Evolutionary conservation across 1,140 invertebrate species (phyloP).

Genomic region (Ridgeia piscesae): DNA sequence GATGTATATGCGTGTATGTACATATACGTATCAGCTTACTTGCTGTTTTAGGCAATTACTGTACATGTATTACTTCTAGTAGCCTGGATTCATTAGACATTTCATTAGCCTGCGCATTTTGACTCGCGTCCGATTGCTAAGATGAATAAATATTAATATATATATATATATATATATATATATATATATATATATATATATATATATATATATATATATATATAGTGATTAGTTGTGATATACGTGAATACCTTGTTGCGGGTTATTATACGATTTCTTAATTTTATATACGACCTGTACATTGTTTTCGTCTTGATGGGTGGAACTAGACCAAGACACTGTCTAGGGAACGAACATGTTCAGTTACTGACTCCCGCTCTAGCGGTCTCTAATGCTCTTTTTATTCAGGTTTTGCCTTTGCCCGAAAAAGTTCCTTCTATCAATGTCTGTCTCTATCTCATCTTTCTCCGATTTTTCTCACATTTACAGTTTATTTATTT

Average conservation of each 20-base stretch:
- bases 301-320: background rate
- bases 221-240: slow-evolving; percentile 9
- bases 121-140: background rate
- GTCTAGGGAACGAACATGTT: background rate
- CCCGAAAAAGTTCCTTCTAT: too few relatives aligned
- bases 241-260: background rate
- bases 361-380: background rate
- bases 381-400: background rate
- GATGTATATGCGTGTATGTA: slow-evolving; percentile 11
- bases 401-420: background rate
- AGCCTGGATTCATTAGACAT: background rate
- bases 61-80: slow-evolving; percentile 6
- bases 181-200: slow-evolving; percentile 14
- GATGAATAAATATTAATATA: too few relatives aligned
- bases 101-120: background rate
- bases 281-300: background rate
- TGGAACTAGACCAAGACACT: background rate
- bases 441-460: background rate
- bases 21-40: slow-evolving; percentile 7
- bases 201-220: too few relatives aligned
- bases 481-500: too few relatives aligned
- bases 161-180: slow-evolving; percentile 10
- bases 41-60: background rate
- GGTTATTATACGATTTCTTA: background rate
- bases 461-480: too few relatives aligned